A percentile compares a stretch with the other conserved stretches of the same genome.
phyloP scores from a whole-genome alignment of 23 tunicate genomes.

The Ciona savignyi region DNA sequence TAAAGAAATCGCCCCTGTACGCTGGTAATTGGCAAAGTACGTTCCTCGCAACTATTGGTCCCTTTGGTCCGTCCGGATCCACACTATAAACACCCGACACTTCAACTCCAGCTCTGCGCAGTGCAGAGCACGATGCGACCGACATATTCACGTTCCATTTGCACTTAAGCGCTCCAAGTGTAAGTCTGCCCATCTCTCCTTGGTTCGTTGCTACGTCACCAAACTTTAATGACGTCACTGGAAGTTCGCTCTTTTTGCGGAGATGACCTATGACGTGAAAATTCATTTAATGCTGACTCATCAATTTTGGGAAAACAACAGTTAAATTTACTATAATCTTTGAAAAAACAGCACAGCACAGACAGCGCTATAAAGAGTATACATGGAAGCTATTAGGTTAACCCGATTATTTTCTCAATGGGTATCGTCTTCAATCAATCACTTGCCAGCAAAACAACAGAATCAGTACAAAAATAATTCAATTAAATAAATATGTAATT shows the following conservation, averaged over 20 bases:
- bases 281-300: neutral
- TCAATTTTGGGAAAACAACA: neutral
- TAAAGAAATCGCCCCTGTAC: neutral
- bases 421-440: too few species aligned
- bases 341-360: neutral
- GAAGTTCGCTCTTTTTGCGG: slow-evolving; percentile 55
- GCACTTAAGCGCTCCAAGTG: slow-evolving; percentile 81
- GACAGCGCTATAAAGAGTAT: too few species aligned
- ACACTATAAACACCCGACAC: slow-evolving; percentile 57
- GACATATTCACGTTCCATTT: slow-evolving; percentile 75
- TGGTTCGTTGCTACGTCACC: slow-evolving; percentile 73
- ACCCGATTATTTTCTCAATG: too few species aligned
- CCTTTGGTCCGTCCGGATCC: slow-evolving; percentile 42
- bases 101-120: slow-evolving; percentile 65
- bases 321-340: neutral
- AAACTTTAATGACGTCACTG: slow-evolving; percentile 63
- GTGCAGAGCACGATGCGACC: slow-evolving; percentile 78
- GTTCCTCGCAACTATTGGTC: slow-evolving; percentile 12
- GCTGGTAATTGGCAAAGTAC: slow-evolving; percentile 32
- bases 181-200: slow-evolving; percentile 78
- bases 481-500: too few species aligned
- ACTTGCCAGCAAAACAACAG: too few species aligned
- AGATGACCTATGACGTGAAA: slow-evolving; percentile 33
- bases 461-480: too few species aligned
- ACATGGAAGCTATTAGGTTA: too few species aligned